Base-by-base conservation (phyloP, 2,888 invertebrate species). In the Arge pagana region DNA sequence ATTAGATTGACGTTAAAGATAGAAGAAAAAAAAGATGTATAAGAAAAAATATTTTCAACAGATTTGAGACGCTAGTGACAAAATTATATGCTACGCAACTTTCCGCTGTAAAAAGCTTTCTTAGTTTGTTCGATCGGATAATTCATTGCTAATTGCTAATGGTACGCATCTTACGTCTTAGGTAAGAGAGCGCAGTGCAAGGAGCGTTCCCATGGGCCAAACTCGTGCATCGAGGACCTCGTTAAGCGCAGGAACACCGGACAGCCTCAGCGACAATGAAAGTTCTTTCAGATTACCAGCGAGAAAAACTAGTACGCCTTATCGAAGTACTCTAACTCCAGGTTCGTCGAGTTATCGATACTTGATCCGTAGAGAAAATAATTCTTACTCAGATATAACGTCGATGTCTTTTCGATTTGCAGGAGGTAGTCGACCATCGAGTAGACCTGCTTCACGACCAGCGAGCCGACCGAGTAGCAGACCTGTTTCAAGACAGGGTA, bases 181-280 rank as follows among this genome's bases (percentile, higher is more conserved):
- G 95, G 93, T 96, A 54, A 86, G 95, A 68, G 96, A 96, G 80
- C 87, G 95, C 68, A 95, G 95, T 35, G 89, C 85, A 54, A 85
- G 94, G 66, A 95, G 95, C 52, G 89, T 93, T 61, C 95, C 96
- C 39, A 95, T 96, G 95, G 85, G 85, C 26, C 72, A 74, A 33
- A 85, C 88, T 37, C 79, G 88, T 60, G 85, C 87, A 24, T 87
- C 89, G 31, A 83, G 89, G 58, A 88, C 90, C 2, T 90, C 90
- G 13, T 80, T 90, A 54, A 90, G 91, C 58, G 91, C 90, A 28
- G 91, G 92, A 59, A 93, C 93, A 24, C 93, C 93, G 15, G 93
- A 94, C 77, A 93, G 92, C 33, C 82, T 93, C 48, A 91, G 90
- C 69, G 93, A 93, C 71, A 93, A 91, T 71, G 92, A 93, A 80